Evolutionary conservation across 2,797 vertebrate genomes (phyloP), one percentile per base, ranked within the genome.

Genomic region (Danio jaintianensis): DNA sequence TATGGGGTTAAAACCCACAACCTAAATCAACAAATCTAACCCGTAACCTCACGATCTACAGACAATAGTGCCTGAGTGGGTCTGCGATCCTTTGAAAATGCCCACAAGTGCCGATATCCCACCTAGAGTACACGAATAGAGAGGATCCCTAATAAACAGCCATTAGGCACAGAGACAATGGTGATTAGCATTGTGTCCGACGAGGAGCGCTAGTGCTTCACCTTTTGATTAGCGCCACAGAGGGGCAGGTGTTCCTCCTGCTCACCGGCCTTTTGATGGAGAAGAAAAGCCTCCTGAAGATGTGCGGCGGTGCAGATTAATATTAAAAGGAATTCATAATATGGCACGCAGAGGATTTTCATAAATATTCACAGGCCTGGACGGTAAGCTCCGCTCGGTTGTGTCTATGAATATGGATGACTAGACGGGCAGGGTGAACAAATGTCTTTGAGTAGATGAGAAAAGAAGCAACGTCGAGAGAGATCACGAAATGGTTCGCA

Each of bases 271-370:
- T 29, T 85, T 75, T 84, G 67, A 88, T 80, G 68, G 76, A 72
- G 62, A 69, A 76, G 75, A 82, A 67, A 29, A 71, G 43, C 76
- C 76, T 85, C 79, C 79, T 84, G 78, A 82, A 86, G 82, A 63
- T 80, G 79, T 81, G 81, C 75, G 82, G 87, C 78, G n/a, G 81
- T 81, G 82, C 56, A 80, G 83, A 89, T 89, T 89, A 87, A 90
- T 88, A 90, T 87, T 87, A 86, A 90, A 88, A 71, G 68, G 81
- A 87, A 84, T 85, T 86, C 82, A 84, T 87, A 84, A 89, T 86
- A 87, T 72, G 68, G 81, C 82, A 55, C 81, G 76, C 79, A 84
- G 80, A 84, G 84, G 83, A 87, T 86, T 85, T 88, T 82, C 85
- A 89, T 88, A 86, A 85, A 89, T 90, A 90, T 89, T 88, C 87